phyloP scores from a whole-genome alignment of 1,140 invertebrate genomes.

The Drosophila nigrodunni region DNA sequence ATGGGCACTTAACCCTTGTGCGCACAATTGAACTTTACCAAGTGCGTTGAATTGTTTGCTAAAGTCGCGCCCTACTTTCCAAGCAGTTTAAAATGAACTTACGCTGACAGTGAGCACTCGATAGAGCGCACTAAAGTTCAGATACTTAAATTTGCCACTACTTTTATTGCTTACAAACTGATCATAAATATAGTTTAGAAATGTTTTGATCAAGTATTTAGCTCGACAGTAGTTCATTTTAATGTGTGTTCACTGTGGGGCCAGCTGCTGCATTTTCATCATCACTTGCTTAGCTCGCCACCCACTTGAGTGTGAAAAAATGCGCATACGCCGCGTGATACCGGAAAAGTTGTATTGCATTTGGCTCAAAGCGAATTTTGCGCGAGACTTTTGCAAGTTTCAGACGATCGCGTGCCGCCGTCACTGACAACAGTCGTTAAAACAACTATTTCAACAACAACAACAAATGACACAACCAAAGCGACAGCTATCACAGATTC shows the following conservation, averaged over 20 bases:
- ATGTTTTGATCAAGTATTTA: neutral
- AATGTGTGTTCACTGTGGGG: conserved; percentile 16
- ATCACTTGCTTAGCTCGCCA: conserved; percentile 20
- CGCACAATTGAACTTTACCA: conserved; percentile 65
- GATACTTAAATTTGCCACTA: neutral
- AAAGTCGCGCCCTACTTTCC: conserved; percentile 64
- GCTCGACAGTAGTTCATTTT: neutral
- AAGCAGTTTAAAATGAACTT: conserved; percentile 6
- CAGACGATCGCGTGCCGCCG: conserved; percentile 58
- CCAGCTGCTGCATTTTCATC: conserved; percentile 20
- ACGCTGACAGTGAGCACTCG: neutral
- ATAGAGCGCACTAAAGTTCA: neutral
- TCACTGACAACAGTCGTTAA: conserved; percentile 8
- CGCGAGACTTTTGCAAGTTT: conserved; percentile 19
- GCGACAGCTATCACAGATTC: conserved; percentile 36
- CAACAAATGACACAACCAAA: conserved; percentile 8
- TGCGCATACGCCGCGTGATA: conserved; percentile 61
- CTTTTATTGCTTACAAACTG: neutral
- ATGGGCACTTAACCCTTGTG: conserved; percentile 60
- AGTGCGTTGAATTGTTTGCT: conserved; percentile 60
- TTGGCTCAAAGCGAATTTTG: conserved; percentile 22
- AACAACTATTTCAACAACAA: conserved; percentile 1
- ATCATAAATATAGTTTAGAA: neutral
- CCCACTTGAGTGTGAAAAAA: conserved; percentile 47
- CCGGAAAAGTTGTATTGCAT: conserved; percentile 54